Base-by-base conservation (phyloP, 2,888 invertebrate genomes). In the Galerucella calmariensis region DNA sequence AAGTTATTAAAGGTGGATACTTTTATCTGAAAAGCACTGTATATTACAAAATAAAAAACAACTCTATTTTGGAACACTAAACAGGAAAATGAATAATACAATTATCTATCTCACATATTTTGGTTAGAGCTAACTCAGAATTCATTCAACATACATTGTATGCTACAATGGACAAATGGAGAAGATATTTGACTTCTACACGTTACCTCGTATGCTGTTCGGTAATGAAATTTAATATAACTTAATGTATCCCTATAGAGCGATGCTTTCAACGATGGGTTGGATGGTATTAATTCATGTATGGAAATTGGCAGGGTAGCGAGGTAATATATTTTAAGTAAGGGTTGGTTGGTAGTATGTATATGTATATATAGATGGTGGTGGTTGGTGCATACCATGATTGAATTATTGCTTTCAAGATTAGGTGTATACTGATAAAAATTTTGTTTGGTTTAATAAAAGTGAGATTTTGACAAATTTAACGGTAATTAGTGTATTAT, bases 231-330 rank as follows among this genome's bases (percentile, higher is more conserved):
- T 80, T 78, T 77, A 63, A 44, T 77, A 75, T 78, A 77, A 80
- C 75, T 78, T 75, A 77, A 77, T 77, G 75, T 70, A 75, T 73
- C 75, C 75, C 73, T 61, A 59, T 75, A 75, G 74, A 72, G 74
- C 74, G 71, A 79, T 77, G 78, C 79, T 79, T 78, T 79, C 79
- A 79, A 65, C 76, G 69, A 77, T 63, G 63, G 46, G 63, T 63
- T 63, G 44, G 63, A 63, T 63, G 20, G 63, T 79, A 80, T 80
- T 79, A 80, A 80, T 74, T 75, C 75, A 76, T 77, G 75, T 71
- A 78, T 74, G 75, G 71, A 73, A 75, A 78, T 76, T 77, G 77
- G 75, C 75, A 77, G 73, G 41, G 74, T 66, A 53, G 72, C 59
- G 75, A 46, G 56, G 75, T 75, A 75, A 77, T 77, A 74, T 78